Evolutionary conservation across 2,797 vertebrate species (phyloP), one percentile per base, ranked within the genome.

Genomic region (Oreochromis mossambicus): DNA sequence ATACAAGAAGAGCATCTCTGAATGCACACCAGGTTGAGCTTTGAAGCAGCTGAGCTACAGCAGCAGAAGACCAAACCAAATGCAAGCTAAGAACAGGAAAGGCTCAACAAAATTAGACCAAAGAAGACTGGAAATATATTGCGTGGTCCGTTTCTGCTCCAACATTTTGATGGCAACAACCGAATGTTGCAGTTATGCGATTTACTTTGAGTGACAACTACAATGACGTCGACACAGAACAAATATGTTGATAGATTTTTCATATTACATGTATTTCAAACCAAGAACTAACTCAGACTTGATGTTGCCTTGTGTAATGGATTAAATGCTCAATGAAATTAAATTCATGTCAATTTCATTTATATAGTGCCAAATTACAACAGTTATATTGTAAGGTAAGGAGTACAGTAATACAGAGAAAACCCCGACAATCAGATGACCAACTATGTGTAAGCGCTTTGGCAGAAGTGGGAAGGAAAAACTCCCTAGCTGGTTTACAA

Each of bases 301-400:
- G 0, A 34, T 34, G 21, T 11, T 29, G 68, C 13, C 15, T 6
- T 54, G 9, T 43, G 26, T n/a, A 46, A 3, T 19, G 43, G 43
- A 73, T 48, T 11, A 73, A 48, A 73, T 48, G 10, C 43, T 29
- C 9, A 17, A 48, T 48, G 24, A 26, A 48, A 73, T 19, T 48
- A 12, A 73, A 38, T 38, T 0, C 0, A 38, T 38, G 58, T 13
- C 0, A 63, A 4, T 63, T 63, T 63, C 4, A 36, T 63, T 63
- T 63, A 63, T 8, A 63, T 36, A 38, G 32, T 0, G 1, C 0
- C 19, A 63, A 63, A 38, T n/a, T 12, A 63, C 32, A 63, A 12
- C 0, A 63, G 32, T 63, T 63, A 63, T 63, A 36, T n/a, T 63
- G 4, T 5, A 55, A 55, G 13, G 24, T 8, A 29, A 55, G 8